Base-by-base conservation (phyloP, 2,113 vertebrate species). In the Stigmatopora argus region DNA sequence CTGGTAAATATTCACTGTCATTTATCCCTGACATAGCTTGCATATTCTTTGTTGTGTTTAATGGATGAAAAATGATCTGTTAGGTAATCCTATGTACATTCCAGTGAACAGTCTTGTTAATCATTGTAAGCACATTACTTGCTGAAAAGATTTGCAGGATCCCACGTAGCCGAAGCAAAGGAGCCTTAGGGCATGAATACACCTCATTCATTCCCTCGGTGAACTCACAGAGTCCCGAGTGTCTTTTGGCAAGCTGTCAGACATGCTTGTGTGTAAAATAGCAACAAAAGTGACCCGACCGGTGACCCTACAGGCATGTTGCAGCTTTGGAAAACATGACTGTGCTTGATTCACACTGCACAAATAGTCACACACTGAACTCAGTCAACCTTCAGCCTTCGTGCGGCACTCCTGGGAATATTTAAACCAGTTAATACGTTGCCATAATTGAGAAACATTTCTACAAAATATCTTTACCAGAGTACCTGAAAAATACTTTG, bases 151-250 rank as follows among this genome's bases (percentile, higher is more conserved):
- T 79, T 82, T 78, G 75, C 60, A 60, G 47, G 66, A 59, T 59
- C 74, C 77, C 53, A 69, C 68, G 74, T 79, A 71, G 62, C 57
- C 71, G 70, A 73, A 66, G 75, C 80, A 64, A 78, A 71, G 78
- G 49, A 74, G 65, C 78, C 56, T 62, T 41, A 62, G 64, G 83
- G 69, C 51, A 79, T 85, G 78, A 89, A 85, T 88, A 68, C 2
- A 1, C 66, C 65, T 78, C 84, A 84, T 90, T 88, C 82, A 89
- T 69, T 75, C 47, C 45, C 67, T 52, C 63, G 15, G 58, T 64
- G 63, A 72, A 73, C 69, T 81, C 67, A 83, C 83, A 82, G 69
- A 65, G 75, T 76, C 64, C 62, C 18, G 31, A 58, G 74, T 85
- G 82, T 84, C 61, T 74, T 72, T 72, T 74, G 66, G 70, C 51